A percentile compares a stretch with the other conserved stretches of the same genome.
These are phyloP conservation scores for Myripristis jacobus DNA, from an alignment of 2,797 vertebrate species.

Conservation along the genomic window DNA sequence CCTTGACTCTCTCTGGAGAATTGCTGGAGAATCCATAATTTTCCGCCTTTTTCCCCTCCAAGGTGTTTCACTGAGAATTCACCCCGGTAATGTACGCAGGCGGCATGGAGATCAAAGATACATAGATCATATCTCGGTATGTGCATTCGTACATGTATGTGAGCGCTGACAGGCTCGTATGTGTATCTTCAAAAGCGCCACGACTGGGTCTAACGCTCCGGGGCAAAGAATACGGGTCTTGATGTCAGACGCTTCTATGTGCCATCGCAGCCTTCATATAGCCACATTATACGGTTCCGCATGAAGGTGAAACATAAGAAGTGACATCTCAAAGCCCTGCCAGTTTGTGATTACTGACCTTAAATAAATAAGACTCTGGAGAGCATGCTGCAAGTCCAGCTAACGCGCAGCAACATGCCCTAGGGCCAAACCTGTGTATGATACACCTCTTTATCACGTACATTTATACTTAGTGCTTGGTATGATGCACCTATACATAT, in stretches of 20 bases:
- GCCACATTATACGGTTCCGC: slow-evolving; percentile 35
- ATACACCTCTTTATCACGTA: background rate
- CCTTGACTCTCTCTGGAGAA: slow-evolving; percentile 50
- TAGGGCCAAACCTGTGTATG: background rate
- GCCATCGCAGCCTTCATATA: slow-evolving; percentile 29
- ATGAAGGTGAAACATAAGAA: slow-evolving; percentile 54
- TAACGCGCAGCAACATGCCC: slow-evolving; percentile 12
- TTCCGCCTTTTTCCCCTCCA: slow-evolving; percentile 56
- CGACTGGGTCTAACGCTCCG: slow-evolving; percentile 52
- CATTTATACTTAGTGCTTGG: background rate
- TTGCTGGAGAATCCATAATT: slow-evolving; percentile 67
- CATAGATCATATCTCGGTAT: slow-evolving; percentile 54
- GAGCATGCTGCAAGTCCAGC: slow-evolving; percentile 18
- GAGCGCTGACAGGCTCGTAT: slow-evolving; percentile 62
- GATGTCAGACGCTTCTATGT: slow-evolving; percentile 57
- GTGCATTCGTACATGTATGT: slow-evolving; percentile 55
- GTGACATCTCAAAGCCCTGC: slow-evolving; percentile 36
- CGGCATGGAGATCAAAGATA: slow-evolving; percentile 71
- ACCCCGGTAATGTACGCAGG: slow-evolving; percentile 66
- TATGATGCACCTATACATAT: background rate
- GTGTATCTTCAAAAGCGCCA: slow-evolving; percentile 65
- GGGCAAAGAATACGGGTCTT: slow-evolving; percentile 52
- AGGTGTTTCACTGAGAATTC: slow-evolving; percentile 58
- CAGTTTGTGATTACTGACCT: slow-evolving; percentile 51
- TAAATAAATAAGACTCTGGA: slow-evolving; percentile 37